Evolutionary conservation across 2,113 vertebrate genomes (phyloP).

Genomic region (Larimichthys polyactis): DNA sequence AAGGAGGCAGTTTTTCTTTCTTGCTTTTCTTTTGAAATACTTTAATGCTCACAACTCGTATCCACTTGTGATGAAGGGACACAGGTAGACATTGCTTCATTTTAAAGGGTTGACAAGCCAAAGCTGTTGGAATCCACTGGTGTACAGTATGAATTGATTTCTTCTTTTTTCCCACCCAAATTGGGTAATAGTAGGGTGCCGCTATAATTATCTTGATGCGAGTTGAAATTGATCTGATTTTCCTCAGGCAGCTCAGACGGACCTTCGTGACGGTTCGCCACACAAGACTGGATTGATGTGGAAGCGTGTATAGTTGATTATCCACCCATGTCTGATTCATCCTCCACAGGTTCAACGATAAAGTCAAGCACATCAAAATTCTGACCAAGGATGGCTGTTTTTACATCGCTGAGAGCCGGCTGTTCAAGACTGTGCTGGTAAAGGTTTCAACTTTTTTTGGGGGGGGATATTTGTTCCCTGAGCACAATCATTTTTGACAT

Average conservation of each 20-base stretch:
- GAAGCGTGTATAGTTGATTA: slow-evolving; percentile 69
- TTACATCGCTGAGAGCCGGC: slow-evolving; percentile 95
- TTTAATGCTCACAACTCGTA: background rate
- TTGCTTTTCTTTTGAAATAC: background rate
- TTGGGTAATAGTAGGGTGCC: background rate
- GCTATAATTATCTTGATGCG: slow-evolving; percentile 12
- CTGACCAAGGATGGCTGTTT: slow-evolving; percentile 95
- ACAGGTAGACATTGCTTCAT: background rate
- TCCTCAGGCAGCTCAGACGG: slow-evolving; percentile 26
- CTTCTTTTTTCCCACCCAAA: background rate
- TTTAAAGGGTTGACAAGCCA: background rate
- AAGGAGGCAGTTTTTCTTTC: background rate
- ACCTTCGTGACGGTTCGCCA: slow-evolving; percentile 49
- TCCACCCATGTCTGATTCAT: slow-evolving; percentile 85
- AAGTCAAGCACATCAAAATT: slow-evolving; percentile 99
- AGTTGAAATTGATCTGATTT: slow-evolving; percentile 24
- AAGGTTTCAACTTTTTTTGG: slow-evolving; percentile 60
- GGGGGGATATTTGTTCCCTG: slow-evolving; percentile 32
- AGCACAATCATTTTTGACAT: slow-evolving; percentile 40
- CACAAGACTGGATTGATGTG: slow-evolving; percentile 44
- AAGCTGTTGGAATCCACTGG: background rate
- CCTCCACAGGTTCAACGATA: slow-evolving; percentile 93
- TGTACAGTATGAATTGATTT: background rate
- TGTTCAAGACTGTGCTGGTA: slow-evolving; percentile 96
- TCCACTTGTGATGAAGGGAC: background rate